These are phyloP conservation scores for Drosophila trapezifrons DNA, from an alignment of 1,140 invertebrate species.

Conservation along the genomic window DNA sequence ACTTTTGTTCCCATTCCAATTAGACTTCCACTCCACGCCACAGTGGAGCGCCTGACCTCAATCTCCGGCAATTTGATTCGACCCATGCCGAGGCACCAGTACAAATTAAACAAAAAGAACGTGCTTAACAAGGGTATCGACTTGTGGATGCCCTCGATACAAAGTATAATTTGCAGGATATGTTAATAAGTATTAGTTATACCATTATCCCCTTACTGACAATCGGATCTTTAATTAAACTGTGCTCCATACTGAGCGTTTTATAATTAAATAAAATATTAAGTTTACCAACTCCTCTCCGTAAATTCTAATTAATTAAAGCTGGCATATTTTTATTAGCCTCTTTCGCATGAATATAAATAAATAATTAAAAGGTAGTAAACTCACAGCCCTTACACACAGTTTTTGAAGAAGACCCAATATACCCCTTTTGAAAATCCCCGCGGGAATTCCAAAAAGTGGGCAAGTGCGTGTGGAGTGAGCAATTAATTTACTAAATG, in stretches of 20 bases:
- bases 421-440: slow-evolving; percentile 11
- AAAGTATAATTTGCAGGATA: too few species aligned
- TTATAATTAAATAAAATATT: too few species aligned
- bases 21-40: slow-evolving; percentile 37
- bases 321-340: too few species aligned
- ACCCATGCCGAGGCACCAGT: slow-evolving; percentile 18
- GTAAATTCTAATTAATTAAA: too few species aligned
- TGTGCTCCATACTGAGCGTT: too few species aligned
- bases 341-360: not conserved
- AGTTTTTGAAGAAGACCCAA: not conserved
- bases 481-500: slow-evolving; percentile 82
- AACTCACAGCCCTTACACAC: too few species aligned
- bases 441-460: slow-evolving; percentile 32
- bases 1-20: slow-evolving; percentile 26
- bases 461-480: slow-evolving; percentile 61
- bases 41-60: slow-evolving; percentile 76
- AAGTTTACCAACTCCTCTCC: too few species aligned
- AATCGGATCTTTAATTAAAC: not conserved
- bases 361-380: not conserved
- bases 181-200: not conserved
- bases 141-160: not conserved
- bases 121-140: not conserved
- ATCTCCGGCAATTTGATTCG: slow-evolving; percentile 65
- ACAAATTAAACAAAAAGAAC: slow-evolving; percentile 18
- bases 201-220: not conserved